Percentiles rank a stretch among this genome's conserved stretches.
Conservation (phyloP, 2,797 vertebrate species). For the Decapterus maruadsi region DNA sequence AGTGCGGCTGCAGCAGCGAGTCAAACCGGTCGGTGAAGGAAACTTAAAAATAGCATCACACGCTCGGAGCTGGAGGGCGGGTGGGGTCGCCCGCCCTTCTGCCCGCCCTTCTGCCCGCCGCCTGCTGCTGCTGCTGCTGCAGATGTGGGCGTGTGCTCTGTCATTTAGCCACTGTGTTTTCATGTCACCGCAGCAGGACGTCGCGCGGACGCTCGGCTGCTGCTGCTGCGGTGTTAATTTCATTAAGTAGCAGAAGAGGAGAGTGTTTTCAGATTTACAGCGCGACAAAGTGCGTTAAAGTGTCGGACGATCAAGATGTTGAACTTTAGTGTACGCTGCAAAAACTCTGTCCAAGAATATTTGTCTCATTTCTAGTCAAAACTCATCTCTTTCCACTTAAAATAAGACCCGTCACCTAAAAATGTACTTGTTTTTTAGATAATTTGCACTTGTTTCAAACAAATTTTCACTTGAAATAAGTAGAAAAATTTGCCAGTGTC, state of each 20-base stretch:
- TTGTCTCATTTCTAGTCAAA: too few species aligned
- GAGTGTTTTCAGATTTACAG: slow-evolving; percentile 7
- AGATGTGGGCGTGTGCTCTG: slow-evolving; percentile 60
- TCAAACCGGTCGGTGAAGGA: slow-evolving; percentile 43
- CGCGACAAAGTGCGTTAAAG: too few species aligned
- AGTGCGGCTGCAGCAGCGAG: slow-evolving; percentile 43
- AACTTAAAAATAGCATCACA: slow-evolving; percentile 60
- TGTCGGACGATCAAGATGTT: too few species aligned
- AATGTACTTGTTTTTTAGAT: too few species aligned
- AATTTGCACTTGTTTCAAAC: too few species aligned
- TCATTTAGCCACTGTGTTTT: slow-evolving; percentile 51
- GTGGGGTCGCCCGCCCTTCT: too few species aligned
- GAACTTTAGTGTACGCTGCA: background rate
- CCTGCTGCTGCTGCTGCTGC: slow-evolving; percentile 6
- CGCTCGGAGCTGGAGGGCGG: slow-evolving; percentile 54
- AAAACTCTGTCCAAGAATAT: too few species aligned
- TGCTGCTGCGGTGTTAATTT: slow-evolving; percentile 30
- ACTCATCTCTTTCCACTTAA: too few species aligned
- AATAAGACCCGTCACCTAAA: too few species aligned
- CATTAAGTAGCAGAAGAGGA: slow-evolving; percentile 1
- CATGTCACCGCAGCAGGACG: slow-evolving; percentile 30
- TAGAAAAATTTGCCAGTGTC: too few species aligned
- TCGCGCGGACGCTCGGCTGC: slow-evolving; percentile 1
- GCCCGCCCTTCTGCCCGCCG: slow-evolving; percentile 10
- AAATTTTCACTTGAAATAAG: too few species aligned